These are phyloP conservation scores for Sebastes jordani DNA, from an alignment of 2,797 vertebrate species.

Conservation along the genomic window DNA sequence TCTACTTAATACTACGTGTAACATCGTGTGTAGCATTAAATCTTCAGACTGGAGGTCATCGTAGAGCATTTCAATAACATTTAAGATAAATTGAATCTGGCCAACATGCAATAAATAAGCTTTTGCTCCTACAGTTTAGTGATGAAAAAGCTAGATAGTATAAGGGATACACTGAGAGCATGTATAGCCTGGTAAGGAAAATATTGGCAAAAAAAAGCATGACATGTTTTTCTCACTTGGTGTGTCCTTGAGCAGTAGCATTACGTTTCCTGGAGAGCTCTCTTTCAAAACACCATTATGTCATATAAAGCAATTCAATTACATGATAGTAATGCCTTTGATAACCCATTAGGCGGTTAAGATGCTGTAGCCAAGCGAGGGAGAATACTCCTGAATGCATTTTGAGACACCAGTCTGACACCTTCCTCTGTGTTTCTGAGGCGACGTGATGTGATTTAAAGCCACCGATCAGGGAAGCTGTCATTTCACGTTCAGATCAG, in stretches of 20 bases:
- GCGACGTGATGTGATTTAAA: neutral
- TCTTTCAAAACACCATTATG: slow-evolving; percentile 18
- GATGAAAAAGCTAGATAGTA: too few species aligned
- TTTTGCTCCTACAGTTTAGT: neutral
- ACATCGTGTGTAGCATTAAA: neutral
- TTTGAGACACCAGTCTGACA: slow-evolving; percentile 13
- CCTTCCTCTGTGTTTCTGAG: slow-evolving; percentile 1
- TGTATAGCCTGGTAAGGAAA: neutral
- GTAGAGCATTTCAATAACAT: neutral
- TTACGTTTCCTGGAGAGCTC: slow-evolving; percentile 15
- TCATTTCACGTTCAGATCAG: slow-evolving; percentile 2
- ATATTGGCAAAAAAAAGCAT: neutral
- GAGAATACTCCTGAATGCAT: slow-evolving; percentile 14
- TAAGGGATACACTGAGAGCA: neutral
- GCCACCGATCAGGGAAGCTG: neutral
- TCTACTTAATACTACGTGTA: neutral
- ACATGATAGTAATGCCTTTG: slow-evolving; percentile 26
- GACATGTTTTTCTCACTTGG: neutral
- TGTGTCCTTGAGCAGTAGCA: slow-evolving; percentile 7
- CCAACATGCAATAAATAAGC: neutral
- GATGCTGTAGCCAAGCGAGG: slow-evolving; percentile 4
- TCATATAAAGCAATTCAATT: slow-evolving; percentile 24
- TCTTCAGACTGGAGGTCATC: neutral
- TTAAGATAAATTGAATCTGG: neutral
- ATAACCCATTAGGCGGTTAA: slow-evolving; percentile 17